Evolutionary conservation across 1,140 invertebrate genomes (phyloP).

Genomic region (Drosophila pseudoananassae): DNA sequence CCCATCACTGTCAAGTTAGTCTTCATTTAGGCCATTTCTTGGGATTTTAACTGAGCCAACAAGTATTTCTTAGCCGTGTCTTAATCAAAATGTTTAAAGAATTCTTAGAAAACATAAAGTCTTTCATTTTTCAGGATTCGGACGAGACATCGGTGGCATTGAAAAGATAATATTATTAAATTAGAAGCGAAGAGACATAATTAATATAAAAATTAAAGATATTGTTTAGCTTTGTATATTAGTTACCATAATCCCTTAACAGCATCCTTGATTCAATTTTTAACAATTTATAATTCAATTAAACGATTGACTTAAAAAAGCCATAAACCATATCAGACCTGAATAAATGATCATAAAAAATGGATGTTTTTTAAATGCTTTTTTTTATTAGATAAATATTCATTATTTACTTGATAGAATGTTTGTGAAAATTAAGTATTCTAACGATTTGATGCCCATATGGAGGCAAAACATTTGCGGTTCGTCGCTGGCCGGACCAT

Average conservation of each 20-base stretch:
- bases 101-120: background rate
- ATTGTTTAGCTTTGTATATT: no score
- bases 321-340: no score
- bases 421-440: background rate
- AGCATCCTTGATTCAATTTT: no score
- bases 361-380: no score
- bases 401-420: background rate
- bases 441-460: conserved; percentile 4
- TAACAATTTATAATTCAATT: background rate
- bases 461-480: background rate
- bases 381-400: no score
- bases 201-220: no score
- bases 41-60: background rate
- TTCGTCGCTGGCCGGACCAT: background rate
- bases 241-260: no score
- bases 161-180: background rate
- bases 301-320: background rate
- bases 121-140: background rate
- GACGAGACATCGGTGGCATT: background rate
- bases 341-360: no score
- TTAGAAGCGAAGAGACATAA: background rate
- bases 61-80: background rate
- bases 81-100: background rate
- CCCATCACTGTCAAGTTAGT: conserved; percentile 3
- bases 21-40: background rate